Percentiles rank a stretch among this genome's conserved stretches.
Conservation (phyloP, 1,140 invertebrate genomes). For the Octopus sinensis region DNA sequence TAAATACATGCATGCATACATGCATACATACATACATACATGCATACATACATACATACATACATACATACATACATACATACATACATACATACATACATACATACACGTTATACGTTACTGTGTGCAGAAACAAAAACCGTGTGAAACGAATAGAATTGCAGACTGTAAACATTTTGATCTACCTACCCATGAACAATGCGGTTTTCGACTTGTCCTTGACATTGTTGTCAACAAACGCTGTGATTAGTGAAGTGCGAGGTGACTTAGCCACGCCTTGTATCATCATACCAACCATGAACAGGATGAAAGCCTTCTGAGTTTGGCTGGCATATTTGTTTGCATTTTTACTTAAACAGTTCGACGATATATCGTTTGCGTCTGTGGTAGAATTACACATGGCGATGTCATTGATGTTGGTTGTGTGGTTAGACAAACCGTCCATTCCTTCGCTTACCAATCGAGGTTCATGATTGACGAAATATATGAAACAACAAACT, state of each 20-base stretch:
- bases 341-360: background rate
- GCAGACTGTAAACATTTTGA: background rate
- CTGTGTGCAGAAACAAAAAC: no score
- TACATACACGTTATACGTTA: no score
- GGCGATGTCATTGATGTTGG: background rate
- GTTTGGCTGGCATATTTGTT: background rate
- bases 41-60: no score
- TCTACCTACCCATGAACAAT: conserved; percentile 32
- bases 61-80: no score
- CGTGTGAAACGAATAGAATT: no score
- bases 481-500: conserved; percentile 17
- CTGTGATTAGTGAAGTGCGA: conserved; percentile 27
- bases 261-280: conserved; percentile 37
- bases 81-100: no score
- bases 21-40: no score
- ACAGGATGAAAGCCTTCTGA: background rate
- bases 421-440: background rate
- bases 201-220: conserved; percentile 28
- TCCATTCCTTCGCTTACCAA: background rate
- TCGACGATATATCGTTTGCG: background rate
- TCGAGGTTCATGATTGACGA: background rate
- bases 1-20: no score
- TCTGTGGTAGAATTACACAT: background rate
- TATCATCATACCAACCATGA: conserved; percentile 23
- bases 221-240: conserved; percentile 35